Evolutionary conservation across 2,888 invertebrate species (phyloP).

Genomic region (Trachelus troglodyta): DNA sequence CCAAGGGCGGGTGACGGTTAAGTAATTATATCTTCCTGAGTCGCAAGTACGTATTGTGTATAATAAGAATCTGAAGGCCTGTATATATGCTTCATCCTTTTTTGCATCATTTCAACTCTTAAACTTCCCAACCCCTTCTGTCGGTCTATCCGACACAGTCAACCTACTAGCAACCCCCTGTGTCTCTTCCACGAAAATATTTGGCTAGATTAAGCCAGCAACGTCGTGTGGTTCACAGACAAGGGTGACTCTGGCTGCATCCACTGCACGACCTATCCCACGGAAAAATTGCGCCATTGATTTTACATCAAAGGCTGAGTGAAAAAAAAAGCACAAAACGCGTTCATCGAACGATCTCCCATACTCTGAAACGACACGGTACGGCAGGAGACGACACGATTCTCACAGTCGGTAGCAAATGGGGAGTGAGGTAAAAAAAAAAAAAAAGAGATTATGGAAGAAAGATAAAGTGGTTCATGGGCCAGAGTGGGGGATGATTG

Average conservation of each 20-base stretch:
- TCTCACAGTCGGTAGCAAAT: background rate
- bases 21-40: background rate
- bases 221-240: background rate
- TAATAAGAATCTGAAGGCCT: background rate
- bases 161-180: background rate
- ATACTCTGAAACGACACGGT: background rate
- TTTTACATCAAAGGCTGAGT: conserved; percentile 64
- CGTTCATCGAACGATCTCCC: background rate
- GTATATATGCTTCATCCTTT: background rate
- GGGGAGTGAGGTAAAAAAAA: background rate
- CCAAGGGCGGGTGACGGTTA: background rate
- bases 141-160: background rate
- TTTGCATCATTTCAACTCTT: background rate
- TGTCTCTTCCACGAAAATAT: conserved; percentile 22
- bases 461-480: background rate
- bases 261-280: conserved; percentile 55
- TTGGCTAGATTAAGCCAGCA: conserved; percentile 15
- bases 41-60: background rate
- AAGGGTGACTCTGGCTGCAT: conserved; percentile 4
- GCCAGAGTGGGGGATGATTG: background rate
- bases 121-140: background rate
- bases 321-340: background rate
- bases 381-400: background rate
- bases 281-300: conserved; percentile 58
- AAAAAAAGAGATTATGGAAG: background rate